These are phyloP conservation scores for Ostrea denselamellosa DNA, from an alignment of 1,140 invertebrate species.

Conservation along the genomic window DNA sequence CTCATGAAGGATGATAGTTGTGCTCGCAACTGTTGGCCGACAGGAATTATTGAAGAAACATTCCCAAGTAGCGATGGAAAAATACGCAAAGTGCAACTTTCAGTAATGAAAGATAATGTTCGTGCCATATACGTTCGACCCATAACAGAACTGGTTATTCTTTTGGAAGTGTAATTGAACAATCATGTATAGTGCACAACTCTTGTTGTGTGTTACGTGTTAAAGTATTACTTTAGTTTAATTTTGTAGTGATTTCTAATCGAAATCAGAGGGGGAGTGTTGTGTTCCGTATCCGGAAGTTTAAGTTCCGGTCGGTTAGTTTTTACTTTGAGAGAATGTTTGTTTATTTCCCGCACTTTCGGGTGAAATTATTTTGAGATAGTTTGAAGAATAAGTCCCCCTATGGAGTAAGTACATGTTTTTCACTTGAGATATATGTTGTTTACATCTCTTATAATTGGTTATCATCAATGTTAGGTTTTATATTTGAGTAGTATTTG, in stretches of 20 bases:
- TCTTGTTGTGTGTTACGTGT: neutral
- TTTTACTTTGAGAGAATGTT: neutral
- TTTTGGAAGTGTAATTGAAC: neutral
- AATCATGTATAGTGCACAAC: neutral
- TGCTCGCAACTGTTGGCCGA: slow-evolving; percentile 21
- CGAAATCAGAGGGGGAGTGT: slow-evolving; percentile 52
- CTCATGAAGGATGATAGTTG: neutral
- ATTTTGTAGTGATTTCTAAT: slow-evolving; percentile 25
- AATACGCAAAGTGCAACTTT: slow-evolving; percentile 23
- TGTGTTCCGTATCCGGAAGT: slow-evolving; percentile 19
- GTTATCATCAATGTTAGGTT: no score
- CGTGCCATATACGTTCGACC: neutral
- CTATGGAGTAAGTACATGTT: neutral
- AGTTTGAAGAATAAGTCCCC: neutral
- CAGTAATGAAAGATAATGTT: neutral
- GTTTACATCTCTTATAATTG: no score
- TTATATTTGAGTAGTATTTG: no score
- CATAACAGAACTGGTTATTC: slow-evolving; percentile 9
- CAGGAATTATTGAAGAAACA: slow-evolving; percentile 12
- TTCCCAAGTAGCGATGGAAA: slow-evolving; percentile 37
- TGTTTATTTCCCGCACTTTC: neutral
- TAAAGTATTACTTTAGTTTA: neutral
- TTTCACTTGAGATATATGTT: no score
- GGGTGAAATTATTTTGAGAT: neutral
- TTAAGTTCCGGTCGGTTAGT: neutral